Percentiles rank a stretch among this genome's conserved stretches.
Conservation (phyloP, 2,797 vertebrate genomes). For the Myotis pilosus region DNA sequence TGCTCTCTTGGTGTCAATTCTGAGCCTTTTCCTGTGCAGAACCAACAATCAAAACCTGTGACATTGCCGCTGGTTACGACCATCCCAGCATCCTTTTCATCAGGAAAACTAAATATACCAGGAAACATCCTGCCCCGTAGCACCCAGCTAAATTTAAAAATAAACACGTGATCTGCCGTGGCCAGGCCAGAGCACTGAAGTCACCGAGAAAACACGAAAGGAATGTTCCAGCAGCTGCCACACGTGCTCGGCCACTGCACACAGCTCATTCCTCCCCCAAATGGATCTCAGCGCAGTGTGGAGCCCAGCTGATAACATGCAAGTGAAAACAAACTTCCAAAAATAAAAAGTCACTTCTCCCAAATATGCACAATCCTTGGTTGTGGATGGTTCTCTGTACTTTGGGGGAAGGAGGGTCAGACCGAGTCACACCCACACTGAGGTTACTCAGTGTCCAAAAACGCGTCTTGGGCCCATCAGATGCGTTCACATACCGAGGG, state of each 20-base stretch:
- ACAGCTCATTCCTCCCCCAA: neutral
- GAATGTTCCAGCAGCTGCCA: constrained; percentile 70
- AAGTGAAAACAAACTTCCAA: neutral
- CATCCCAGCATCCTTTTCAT: neutral
- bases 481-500: neutral
- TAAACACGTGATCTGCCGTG: neutral
- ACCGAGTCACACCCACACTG: neutral
- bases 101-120: neutral
- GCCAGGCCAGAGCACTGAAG: constrained; percentile 64
- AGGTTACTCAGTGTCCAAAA: neutral
- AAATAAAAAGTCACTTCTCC: constrained; percentile 1
- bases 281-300: neutral
- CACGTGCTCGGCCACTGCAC: neutral
- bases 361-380: neutral
- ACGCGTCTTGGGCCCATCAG: fast-evolving
- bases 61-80: fast-evolving
- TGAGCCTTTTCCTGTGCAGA: too few species aligned
- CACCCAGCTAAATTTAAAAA: neutral
- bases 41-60: too few species aligned
- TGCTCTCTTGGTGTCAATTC: fast-evolving
- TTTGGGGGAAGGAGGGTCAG: too few species aligned
- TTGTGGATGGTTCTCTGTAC: neutral
- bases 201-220: constrained; percentile 64
- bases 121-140: neutral
- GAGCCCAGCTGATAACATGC: neutral